These are phyloP conservation scores for Macroteleia sp. DNA, from an alignment of 2,888 invertebrate species.

Conservation along the genomic window DNA sequence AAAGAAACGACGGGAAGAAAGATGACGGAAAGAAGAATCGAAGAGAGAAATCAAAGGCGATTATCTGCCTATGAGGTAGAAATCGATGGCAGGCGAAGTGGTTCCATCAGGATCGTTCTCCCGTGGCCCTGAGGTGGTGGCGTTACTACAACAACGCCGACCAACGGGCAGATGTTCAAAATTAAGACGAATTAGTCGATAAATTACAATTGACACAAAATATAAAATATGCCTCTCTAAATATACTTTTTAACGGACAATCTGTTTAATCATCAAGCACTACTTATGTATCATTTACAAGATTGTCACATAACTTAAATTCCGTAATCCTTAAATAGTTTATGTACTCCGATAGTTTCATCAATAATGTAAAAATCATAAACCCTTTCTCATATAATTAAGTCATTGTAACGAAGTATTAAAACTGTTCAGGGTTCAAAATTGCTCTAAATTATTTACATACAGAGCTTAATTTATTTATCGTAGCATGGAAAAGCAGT, in stretches of 20 bases:
- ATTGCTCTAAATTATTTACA: no score
- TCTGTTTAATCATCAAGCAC: conserved; percentile 14
- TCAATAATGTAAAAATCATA: no score
- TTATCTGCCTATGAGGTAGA: conserved; percentile 83
- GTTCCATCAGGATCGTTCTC: conserved; percentile 74
- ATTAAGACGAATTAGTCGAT: conserved; percentile 80
- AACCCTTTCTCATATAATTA: no score
- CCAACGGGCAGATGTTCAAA: conserved; percentile 77
- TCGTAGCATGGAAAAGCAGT: no score
- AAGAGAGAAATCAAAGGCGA: conserved; percentile 84
- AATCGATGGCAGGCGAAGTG: conserved; percentile 76
- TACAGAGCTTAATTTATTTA: no score
- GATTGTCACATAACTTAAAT: conserved; percentile 38
- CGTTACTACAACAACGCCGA: conserved; percentile 67
- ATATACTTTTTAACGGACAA: conserved; percentile 30
- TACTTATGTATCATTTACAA: conserved; percentile 29
- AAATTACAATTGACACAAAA: conserved; percentile 75
- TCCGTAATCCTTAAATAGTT: no score
- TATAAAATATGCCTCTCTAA: conserved; percentile 45
- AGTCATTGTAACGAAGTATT: no score
- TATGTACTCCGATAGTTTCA: no score
- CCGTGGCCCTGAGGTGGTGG: conserved; percentile 72
- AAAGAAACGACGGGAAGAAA: conserved; percentile 65
- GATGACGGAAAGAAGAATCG: conserved; percentile 76
- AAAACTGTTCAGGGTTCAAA: no score